Percentiles rank a stretch among this genome's conserved stretches.
Conservation (phyloP, 2,888 invertebrate genomes). For the Euspilapteryx auroguttella region DNA sequence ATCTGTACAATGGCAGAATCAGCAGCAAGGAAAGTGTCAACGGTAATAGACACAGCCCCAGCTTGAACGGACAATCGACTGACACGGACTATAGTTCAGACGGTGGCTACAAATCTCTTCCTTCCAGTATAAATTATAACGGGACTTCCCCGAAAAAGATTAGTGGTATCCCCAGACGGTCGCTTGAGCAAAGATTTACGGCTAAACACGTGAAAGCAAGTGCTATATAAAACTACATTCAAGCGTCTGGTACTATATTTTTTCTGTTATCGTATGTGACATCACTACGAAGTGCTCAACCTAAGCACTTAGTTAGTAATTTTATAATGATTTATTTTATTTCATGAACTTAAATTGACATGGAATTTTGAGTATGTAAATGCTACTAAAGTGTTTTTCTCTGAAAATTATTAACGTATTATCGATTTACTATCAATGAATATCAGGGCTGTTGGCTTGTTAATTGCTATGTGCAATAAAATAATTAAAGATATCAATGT, state of each 20-base stretch:
- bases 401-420: no score
- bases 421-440: no score
- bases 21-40: slow-evolving; percentile 45
- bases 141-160: slow-evolving; percentile 36
- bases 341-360: not conserved
- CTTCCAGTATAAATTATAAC: slow-evolving; percentile 48
- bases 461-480: no score
- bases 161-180: slow-evolving; percentile 50
- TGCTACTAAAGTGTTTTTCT: no score
- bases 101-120: slow-evolving; percentile 54
- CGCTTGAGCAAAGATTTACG: slow-evolving; percentile 45
- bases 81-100: slow-evolving; percentile 56
- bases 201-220: slow-evolving; percentile 48
- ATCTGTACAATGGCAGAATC: slow-evolving; percentile 42
- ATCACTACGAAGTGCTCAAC: no score
- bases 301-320: no score
- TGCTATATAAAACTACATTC: slow-evolving; percentile 23
- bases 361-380: not conserved
- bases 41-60: slow-evolving; percentile 40
- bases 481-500: no score
- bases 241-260: no score
- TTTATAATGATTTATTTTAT: no score
- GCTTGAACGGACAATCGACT: slow-evolving; percentile 43
- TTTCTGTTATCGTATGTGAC: no score
- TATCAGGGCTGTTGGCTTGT: no score